A percentile compares a stretch with the other conserved stretches of the same genome.
These are phyloP conservation scores for Indicator indicator DNA, from an alignment of 2,113 vertebrate species.

Conservation along the genomic window DNA sequence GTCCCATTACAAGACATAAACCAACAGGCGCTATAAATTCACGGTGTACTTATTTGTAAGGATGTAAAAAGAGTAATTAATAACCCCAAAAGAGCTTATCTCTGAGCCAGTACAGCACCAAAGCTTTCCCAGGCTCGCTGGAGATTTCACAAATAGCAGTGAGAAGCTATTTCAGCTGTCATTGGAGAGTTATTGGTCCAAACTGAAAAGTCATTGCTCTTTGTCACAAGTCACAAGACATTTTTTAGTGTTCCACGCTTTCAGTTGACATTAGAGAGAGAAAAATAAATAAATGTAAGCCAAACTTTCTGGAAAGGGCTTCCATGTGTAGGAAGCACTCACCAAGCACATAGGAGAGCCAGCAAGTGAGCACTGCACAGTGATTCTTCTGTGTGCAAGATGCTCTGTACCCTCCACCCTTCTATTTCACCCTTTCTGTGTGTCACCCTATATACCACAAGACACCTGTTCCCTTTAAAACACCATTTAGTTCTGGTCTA, in stretches of 20 bases:
- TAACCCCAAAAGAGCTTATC: constrained; percentile 41
- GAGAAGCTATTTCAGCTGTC: constrained; percentile 27
- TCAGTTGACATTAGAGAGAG: background rate
- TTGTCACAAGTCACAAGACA: constrained; percentile 20
- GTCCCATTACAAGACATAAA: constrained; percentile 56
- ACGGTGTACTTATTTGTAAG: constrained; percentile 36
- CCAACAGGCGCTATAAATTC: constrained; percentile 50
- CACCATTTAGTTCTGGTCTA: background rate
- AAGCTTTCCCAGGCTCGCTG: constrained; percentile 10
- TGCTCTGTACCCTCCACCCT: background rate
- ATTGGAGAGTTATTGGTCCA: constrained; percentile 37
- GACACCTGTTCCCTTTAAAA: background rate
- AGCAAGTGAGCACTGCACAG: background rate
- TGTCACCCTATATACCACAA: background rate
- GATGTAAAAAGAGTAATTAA: constrained; percentile 60
- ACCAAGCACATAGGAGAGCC: background rate
- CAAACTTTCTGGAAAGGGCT: background rate
- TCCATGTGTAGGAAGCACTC: background rate
- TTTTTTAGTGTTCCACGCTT: constrained; percentile 23
- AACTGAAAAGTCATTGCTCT: constrained; percentile 46
- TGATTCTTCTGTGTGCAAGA: background rate
- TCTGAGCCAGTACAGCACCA: background rate
- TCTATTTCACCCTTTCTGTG: background rate
- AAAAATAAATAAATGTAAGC: constrained; percentile 37
- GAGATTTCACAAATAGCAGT: constrained; percentile 8